phyloP scores from a whole-genome alignment of 1,140 invertebrate genomes.

The Gonioctena quinquepunctata region DNA sequence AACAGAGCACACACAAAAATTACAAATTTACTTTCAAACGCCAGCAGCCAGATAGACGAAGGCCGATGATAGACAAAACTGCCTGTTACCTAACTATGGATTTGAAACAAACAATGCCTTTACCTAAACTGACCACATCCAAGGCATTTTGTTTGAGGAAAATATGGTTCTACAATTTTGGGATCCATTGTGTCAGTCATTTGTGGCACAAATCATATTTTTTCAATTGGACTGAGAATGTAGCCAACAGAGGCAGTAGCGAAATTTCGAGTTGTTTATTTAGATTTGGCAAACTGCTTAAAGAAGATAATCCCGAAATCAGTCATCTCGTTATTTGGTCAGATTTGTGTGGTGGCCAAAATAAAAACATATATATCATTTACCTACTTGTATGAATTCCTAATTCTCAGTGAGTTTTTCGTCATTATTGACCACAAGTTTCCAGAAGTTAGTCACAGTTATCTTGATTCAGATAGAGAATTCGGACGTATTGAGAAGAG shows the following conservation, averaged over 20 bases:
- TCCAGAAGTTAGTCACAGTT: slow-evolving; percentile 31
- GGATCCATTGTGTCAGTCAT: slow-evolving; percentile 24
- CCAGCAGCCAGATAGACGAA: slow-evolving; percentile 15
- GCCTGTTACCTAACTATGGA: slow-evolving; percentile 39
- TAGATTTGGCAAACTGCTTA: not conserved
- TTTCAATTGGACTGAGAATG: slow-evolving; percentile 31
- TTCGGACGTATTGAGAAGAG: slow-evolving; percentile 39
- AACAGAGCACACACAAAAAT: slow-evolving; percentile 28
- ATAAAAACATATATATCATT: slow-evolving; percentile 34
- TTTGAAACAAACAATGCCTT: slow-evolving; percentile 37
- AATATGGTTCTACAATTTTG: slow-evolving; percentile 38
- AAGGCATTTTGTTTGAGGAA: slow-evolving; percentile 42
- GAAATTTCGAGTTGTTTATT: slow-evolving; percentile 14
- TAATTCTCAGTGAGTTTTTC: slow-evolving; percentile 20
- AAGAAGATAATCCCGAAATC: no score
- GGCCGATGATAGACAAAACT: not conserved
- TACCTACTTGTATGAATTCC: slow-evolving; percentile 22
- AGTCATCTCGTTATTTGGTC: slow-evolving; percentile 26
- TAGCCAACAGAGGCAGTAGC: slow-evolving; percentile 20
- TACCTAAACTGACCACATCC: slow-evolving; percentile 33
- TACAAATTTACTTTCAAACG: slow-evolving; percentile 22
- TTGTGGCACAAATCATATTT: slow-evolving; percentile 7
- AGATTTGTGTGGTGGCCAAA: slow-evolving; percentile 34
- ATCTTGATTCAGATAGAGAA: slow-evolving; percentile 34
- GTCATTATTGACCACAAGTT: slow-evolving; percentile 37